Conservation (phyloP, 1,140 invertebrate genomes). For the Camponotus pennsylvanicus region DNA sequence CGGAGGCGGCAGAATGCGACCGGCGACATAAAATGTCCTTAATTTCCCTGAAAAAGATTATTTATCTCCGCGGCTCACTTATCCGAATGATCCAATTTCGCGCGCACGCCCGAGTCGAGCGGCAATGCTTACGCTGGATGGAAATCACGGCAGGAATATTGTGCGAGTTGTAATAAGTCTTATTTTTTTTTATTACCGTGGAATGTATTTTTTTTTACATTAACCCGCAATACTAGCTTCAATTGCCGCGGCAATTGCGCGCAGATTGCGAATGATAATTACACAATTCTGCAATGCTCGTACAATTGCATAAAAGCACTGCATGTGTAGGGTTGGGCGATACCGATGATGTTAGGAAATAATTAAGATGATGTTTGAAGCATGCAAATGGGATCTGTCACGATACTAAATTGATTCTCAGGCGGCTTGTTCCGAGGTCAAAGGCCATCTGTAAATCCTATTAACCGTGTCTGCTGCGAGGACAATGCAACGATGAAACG, state of each 20-base stretch:
- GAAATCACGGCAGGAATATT: slow-evolving; percentile 20
- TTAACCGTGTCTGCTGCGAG: slow-evolving; percentile 73
- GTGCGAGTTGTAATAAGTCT: neutral
- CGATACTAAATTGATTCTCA: slow-evolving; percentile 82
- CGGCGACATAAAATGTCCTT: slow-evolving; percentile 57
- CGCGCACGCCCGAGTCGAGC: slow-evolving; percentile 40
- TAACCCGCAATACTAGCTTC: slow-evolving; percentile 1
- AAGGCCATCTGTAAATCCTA: slow-evolving; percentile 82
- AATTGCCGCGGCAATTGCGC: neutral
- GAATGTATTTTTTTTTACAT: neutral
- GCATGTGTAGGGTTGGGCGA: neutral
- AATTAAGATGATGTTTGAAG: slow-evolving; percentile 59
- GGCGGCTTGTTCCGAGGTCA: slow-evolving; percentile 75
- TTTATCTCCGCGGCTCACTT: slow-evolving; percentile 53
- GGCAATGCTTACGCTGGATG: slow-evolving; percentile 21
- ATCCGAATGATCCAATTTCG: slow-evolving; percentile 58
- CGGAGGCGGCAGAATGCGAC: slow-evolving; percentile 8
- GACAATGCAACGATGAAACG: slow-evolving; percentile 65
- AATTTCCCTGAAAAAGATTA: slow-evolving; percentile 56
- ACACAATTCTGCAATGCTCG: neutral
- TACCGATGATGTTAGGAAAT: slow-evolving; percentile 31
- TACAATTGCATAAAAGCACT: neutral
- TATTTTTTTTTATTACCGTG: neutral
- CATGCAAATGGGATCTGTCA: slow-evolving; percentile 48
- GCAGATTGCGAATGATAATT: slow-evolving; percentile 10